Base-by-base conservation (phyloP, 2,113 vertebrate species). In the Osmerus mordax region DNA sequence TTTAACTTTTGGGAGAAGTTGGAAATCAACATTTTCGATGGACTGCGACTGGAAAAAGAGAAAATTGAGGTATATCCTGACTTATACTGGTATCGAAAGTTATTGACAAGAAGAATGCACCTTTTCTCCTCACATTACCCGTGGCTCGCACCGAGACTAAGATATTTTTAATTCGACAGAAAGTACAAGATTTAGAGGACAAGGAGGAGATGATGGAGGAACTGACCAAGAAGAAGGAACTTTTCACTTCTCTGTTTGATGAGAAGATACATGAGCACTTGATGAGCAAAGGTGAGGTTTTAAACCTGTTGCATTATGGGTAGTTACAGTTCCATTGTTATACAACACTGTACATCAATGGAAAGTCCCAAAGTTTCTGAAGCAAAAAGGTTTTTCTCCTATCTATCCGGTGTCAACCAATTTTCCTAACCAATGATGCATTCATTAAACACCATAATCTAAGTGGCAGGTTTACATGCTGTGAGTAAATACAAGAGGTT, bases 1-100 rank as follows among this genome's bases (percentile, higher is more conserved):
- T 99, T 99, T 91, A 95, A 98, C 88, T 99, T 99, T 89, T 98
- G 97, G 96, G 91, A 89, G 72, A 93, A 92, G 81, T 88, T 99
- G 81, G 89, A 96, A 91, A 86, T 81, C 69, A 99, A 95, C 85
- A 94, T 97, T 80, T 83, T 89, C 73, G 89, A 92, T 78, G 93
- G 94, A 6, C 72, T 99, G 74, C 91, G 91, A 74, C 87, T 90
- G 65, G 92, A 96, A 89, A 91, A 90, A 75, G 87, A 90, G 76
- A 88, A 87, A 74, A 85, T 95, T 51, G 92, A 96, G 94, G 97
- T 99, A 78, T 66, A 82, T 72, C 63, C 74, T 64, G 68, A 1
- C 59, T 13, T 14, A 28, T 21, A 47, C 16, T 12, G 5, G 28
- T 7, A 29, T 18, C 13, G 3, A 28, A 28, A 23, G 15, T 21